Evolutionary conservation across 2,113 vertebrate species (phyloP), one percentile per base, ranked within the genome.

Genomic region (Actenoides lindsayi): DNA sequence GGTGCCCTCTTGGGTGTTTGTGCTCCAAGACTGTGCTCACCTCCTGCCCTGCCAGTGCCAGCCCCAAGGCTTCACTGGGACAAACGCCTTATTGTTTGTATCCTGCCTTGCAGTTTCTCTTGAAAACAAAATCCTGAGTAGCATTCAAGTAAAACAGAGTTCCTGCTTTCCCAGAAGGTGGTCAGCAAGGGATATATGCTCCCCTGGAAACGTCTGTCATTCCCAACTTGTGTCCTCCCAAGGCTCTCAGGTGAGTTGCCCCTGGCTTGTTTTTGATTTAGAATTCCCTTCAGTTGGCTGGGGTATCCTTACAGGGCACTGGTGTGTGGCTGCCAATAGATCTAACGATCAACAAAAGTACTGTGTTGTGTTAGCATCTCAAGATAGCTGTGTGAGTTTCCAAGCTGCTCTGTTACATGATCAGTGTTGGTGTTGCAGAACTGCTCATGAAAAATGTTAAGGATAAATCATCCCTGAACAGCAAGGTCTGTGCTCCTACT

Each of bases 341-440:
- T 87, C 82, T 92, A 59, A 25, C 7, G 18, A 68, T 93, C 53
- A 80, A 92, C 87, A 39, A 12, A 82, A 87, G 31, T 42, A 12
- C 39, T 70, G 16, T 62, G 48, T 64, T 91, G 62, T 57, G 39
- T 57, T 83, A 68, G 18, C 54, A 37, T 80, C 83, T 83, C 62
- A 33, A 51, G 78, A n/a, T 27, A 20, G 33, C 82, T 0, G 0
- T 59, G 53, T 79, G 75, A 46, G 70, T 90, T 90, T 30, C 42
- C 27, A 4, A 46, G 62, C 62, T 56, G 65, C 85, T 94, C 5
- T 0, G 60, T 42, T 68, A 0, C 0, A 0, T 33, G 62, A 37
- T 64, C 82, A 30, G 42, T 23, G 13, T 27, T 53, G 60, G 33
- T 3, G 2, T 44, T 78, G 74, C 65, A 70, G 51, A 88, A 80